Conservation (phyloP, 1,140 invertebrate species). For the Batillaria attramentaria region DNA sequence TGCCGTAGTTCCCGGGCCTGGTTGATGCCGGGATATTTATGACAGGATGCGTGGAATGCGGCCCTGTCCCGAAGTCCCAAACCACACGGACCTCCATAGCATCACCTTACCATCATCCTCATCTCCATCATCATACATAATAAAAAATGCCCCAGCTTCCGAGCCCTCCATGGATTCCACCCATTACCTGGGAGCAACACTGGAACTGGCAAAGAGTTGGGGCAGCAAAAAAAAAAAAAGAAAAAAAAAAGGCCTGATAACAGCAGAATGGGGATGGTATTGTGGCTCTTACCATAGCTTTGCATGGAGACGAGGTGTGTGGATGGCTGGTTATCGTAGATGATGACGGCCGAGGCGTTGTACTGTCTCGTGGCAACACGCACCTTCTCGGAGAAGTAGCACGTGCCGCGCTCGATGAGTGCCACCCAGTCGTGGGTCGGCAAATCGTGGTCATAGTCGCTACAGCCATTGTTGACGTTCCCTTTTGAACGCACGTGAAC, state of each 20-base stretch:
- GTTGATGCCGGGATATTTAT: no score
- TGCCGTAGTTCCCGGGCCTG: no score
- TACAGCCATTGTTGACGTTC: conserved; percentile 16
- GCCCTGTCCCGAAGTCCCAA: no score
- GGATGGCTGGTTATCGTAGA: conserved; percentile 24
- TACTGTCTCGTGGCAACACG: conserved; percentile 27
- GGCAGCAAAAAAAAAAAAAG: neutral
- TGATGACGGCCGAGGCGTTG: conserved; percentile 36
- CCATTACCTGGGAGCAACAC: no score
- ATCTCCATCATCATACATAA: no score
- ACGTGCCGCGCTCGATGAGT: conserved; percentile 31
- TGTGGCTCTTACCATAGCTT: neutral
- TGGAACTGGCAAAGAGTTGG: no score
- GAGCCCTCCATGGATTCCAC: no score
- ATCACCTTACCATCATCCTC: no score
- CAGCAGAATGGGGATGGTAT: neutral
- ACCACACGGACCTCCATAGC: no score
- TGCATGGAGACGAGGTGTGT: neutral
- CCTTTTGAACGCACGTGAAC: conserved; percentile 26
- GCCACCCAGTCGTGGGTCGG: conserved; percentile 37
- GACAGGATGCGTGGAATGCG: no score
- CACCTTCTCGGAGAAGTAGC: conserved; percentile 33
- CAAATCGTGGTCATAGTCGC: conserved; percentile 23
- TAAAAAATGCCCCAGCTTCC: no score
- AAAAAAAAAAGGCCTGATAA: neutral